These are phyloP conservation scores for Apotomis betuletana DNA, from an alignment of 2,888 invertebrate species.

Conservation along the genomic window DNA sequence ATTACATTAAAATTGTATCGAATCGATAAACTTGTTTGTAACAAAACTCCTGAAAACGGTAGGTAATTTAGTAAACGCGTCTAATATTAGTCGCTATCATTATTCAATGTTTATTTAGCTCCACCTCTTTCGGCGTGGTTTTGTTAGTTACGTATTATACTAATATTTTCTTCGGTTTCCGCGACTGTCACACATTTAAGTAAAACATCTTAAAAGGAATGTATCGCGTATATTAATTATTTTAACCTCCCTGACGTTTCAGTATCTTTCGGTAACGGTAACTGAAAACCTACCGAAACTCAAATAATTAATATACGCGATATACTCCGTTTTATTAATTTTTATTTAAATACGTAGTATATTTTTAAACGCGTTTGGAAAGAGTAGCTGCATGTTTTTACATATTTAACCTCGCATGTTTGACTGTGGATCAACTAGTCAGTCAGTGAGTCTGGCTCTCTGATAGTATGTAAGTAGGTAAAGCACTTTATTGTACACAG, in stretches of 20 bases:
- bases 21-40: constrained; percentile 12
- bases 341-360: no score
- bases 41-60: neutral
- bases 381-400: neutral
- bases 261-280: no score
- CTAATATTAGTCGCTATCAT: constrained; percentile 11
- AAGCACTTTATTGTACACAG: no score
- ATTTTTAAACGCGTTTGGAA: neutral
- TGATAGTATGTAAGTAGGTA: no score
- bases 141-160: neutral
- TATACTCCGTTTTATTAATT: no score
- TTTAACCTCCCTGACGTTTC: no score
- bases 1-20: constrained; percentile 15
- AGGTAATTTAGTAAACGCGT: neutral
- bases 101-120: constrained; percentile 15
- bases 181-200: no score
- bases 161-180: neutral
- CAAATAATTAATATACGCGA: no score
- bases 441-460: neutral
- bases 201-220: no score
- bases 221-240: no score
- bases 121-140: constrained; percentile 5
- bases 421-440: neutral
- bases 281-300: no score
- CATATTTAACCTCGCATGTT: neutral